phyloP scores from a whole-genome alignment of 1,140 invertebrate species.

The Amphibalanus amphitrite region DNA sequence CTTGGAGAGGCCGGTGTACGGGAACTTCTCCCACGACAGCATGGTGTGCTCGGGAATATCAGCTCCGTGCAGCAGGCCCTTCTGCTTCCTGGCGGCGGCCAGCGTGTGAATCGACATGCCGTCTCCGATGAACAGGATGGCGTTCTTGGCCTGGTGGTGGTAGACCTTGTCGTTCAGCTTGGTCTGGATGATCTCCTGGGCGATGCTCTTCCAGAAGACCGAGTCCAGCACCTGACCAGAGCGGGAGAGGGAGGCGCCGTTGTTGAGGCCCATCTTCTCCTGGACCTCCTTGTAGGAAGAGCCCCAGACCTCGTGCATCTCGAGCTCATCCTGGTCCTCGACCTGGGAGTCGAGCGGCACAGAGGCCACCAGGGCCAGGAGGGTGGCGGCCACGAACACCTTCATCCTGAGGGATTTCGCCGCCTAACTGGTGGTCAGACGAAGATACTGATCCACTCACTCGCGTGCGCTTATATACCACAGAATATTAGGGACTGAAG shows the following conservation, averaged over 20 bases:
- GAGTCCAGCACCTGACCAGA: not conserved
- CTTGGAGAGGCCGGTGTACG: constrained; percentile 16
- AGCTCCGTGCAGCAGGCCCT: not conserved
- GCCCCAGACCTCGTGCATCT: not conserved
- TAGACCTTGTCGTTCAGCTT: not conserved
- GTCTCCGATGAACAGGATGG: constrained; percentile 63
- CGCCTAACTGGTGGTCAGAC: too few species aligned
- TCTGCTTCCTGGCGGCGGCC: not conserved
- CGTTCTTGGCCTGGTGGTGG: constrained; percentile 36
- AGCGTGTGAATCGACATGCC: too few species aligned
- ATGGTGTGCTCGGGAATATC: constrained; percentile 36
- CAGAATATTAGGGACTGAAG: too few species aligned
- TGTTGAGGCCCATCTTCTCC: not conserved
- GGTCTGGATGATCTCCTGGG: not conserved
- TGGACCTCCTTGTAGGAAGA: not conserved
- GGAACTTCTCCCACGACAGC: constrained; percentile 17
- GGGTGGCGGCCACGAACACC: not conserved
- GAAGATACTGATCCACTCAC: too few species aligned
- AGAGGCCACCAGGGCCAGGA: not conserved
- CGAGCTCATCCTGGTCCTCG: not conserved
- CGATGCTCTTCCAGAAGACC: not conserved
- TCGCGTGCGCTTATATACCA: too few species aligned
- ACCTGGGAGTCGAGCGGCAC: not conserved
- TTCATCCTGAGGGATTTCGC: too few species aligned
- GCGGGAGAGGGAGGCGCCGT: not conserved